These are phyloP conservation scores for Xerus inauris DNA, from an alignment of 2,113 vertebrate species.

Conservation along the genomic window DNA sequence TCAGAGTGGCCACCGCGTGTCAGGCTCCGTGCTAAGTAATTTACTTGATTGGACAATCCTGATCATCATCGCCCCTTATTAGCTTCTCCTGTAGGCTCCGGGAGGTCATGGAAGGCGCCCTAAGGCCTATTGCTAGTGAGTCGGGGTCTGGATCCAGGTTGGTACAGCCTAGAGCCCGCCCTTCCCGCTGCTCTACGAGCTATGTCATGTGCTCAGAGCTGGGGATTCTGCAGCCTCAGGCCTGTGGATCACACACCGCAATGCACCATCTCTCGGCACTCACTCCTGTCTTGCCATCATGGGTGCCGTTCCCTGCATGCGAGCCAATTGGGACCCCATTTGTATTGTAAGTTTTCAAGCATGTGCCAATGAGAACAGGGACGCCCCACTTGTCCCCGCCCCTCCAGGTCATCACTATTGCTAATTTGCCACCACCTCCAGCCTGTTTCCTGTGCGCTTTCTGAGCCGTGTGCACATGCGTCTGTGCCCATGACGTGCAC, in stretches of 20 bases:
- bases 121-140: not conserved
- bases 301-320: not conserved
- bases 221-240: not conserved
- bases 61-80: rapidly evolving
- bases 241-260: not conserved
- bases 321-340: rapidly evolving
- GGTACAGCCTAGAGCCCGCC: no score
- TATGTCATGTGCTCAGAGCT: rapidly evolving
- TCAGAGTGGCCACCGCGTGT: rapidly evolving
- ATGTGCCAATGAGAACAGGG: not conserved
- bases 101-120: not conserved
- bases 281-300: no score
- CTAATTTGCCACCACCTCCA: not conserved
- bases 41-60: not conserved
- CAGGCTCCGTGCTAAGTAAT: not conserved
- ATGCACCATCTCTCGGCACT: no score
- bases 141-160: not conserved
- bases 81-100: not conserved
- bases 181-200: not conserved
- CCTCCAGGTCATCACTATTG: no score
- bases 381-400: not conserved
- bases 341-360: not conserved
- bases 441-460: rapidly evolving
- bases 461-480: rapidly evolving
- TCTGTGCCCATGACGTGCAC: rapidly evolving